Evolutionary conservation across 1,140 invertebrate species (phyloP).

Genomic region (Bombus haemorrhoidalis): DNA sequence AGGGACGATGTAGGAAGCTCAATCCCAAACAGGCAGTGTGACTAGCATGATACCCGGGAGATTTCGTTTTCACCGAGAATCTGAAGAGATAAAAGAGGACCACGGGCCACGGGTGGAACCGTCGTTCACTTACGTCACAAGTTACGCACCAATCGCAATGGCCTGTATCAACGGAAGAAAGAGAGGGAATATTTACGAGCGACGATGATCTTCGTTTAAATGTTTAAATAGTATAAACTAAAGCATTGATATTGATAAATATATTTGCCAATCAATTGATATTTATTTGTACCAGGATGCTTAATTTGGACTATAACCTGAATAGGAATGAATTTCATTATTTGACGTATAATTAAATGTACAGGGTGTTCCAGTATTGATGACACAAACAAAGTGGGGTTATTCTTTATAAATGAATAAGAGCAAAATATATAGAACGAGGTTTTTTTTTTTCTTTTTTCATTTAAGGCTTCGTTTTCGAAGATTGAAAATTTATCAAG

Average conservation of each 20-base stretch:
- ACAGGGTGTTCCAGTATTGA: no score
- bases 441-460: no score
- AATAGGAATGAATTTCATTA: neutral
- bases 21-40: neutral
- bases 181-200: neutral
- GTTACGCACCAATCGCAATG: slow-evolving; percentile 23
- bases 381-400: no score
- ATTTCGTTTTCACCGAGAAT: slow-evolving; percentile 37
- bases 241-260: neutral
- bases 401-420: no score
- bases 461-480: no score
- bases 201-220: neutral
- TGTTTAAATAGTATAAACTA: neutral
- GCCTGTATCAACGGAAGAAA: neutral
- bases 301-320: neutral
- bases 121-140: slow-evolving; percentile 37
- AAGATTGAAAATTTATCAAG: no score
- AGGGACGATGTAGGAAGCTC: neutral
- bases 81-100: slow-evolving; percentile 24
- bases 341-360: neutral
- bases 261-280: neutral
- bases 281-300: neutral
- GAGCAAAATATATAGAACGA: no score
- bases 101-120: slow-evolving; percentile 27
- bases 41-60: slow-evolving; percentile 19